phyloP scores from a whole-genome alignment of 1,140 invertebrate species.

The Gonioctena quinquepunctata region DNA sequence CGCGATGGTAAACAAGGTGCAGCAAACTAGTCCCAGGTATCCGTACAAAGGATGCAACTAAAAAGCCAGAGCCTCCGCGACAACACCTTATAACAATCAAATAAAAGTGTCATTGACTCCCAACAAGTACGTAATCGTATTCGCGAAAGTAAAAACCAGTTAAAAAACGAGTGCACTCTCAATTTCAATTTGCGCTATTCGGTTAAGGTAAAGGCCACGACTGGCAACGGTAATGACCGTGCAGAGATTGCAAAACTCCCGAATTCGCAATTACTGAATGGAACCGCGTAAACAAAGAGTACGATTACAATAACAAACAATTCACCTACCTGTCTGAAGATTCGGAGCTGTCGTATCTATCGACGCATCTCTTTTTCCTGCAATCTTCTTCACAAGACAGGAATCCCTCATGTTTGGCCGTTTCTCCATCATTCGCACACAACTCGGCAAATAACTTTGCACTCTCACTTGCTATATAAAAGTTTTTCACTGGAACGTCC shows the following conservation, averaged over 20 bases:
- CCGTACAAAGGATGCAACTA: background rate
- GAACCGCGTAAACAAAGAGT: slow-evolving; percentile 21
- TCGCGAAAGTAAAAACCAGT: slow-evolving; percentile 19
- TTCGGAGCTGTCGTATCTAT: slow-evolving; percentile 87
- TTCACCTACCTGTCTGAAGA: slow-evolving; percentile 79
- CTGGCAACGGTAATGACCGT: slow-evolving; percentile 52
- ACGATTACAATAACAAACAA: background rate
- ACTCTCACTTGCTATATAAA: slow-evolving; percentile 45
- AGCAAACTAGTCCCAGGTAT: background rate
- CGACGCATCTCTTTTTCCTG: slow-evolving; percentile 81
- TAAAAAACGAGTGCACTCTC: slow-evolving; percentile 48
- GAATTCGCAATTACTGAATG: slow-evolving; percentile 13
- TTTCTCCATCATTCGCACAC: slow-evolving; percentile 36
- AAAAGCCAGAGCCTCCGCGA: slow-evolving; percentile 9
- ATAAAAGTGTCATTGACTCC: slow-evolving; percentile 31
- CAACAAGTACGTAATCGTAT: slow-evolving; percentile 5
- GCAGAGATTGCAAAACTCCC: slow-evolving; percentile 30
- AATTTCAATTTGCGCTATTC: slow-evolving; percentile 46
- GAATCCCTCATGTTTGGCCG: slow-evolving; percentile 45
- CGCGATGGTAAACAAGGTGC: background rate
- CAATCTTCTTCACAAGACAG: slow-evolving; percentile 59
- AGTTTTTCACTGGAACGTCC: slow-evolving; percentile 40
- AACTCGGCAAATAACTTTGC: slow-evolving; percentile 47
- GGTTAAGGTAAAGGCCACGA: slow-evolving; percentile 50
- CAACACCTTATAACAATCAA: slow-evolving; percentile 17